Evolutionary conservation across 2,888 invertebrate genomes (phyloP), one percentile per base, ranked within the genome.

Genomic region (Nezara viridula): DNA sequence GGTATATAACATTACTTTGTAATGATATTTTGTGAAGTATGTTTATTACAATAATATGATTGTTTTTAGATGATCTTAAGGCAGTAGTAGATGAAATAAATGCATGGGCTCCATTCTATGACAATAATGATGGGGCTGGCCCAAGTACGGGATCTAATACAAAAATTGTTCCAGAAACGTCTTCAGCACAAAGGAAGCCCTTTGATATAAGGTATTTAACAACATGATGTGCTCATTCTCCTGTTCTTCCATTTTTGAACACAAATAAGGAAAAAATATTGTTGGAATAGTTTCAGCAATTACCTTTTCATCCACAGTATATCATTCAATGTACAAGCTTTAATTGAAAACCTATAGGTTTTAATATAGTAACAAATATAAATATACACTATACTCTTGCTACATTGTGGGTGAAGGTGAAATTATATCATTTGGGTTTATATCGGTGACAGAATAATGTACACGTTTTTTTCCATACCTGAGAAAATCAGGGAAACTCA

Each of bases 21-120:
- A 24, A 52, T 50, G 9, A 14, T 27, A 6, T 24, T 16, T 27
- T 60, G 6, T 73, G 0, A 7, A 21, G 7, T 9, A 37, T 19
- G 1, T 27, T 24, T 50, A 32, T n/a, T 24, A 4, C 32, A 21
- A 49, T 32, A 24, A 6, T 52, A 40, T 52, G 16, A 37, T 32
- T 86, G 6, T 55, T 21, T 47, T 88, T 32, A 88, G 88, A 88
- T 73, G 88, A 88, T 16, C 5, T 73, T 19, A 88, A 73, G 32
- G 44, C 40, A 40, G 32, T 73, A 2, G 44, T 47, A 40, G 88
- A 88, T 24, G 73, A 66, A 32, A 44, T 88, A 27, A 88, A 66
- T 47, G 60, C 88, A 47, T 88, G 88, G 88, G 88, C 88, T 14
- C 88, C 88, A 7, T 88, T 88, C 55, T 88, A 60, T 60, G 88